Evolutionary conservation across 2,888 invertebrate genomes (phyloP), one percentile per base, ranked within the genome.

Genomic region (Cenopis cana): DNA sequence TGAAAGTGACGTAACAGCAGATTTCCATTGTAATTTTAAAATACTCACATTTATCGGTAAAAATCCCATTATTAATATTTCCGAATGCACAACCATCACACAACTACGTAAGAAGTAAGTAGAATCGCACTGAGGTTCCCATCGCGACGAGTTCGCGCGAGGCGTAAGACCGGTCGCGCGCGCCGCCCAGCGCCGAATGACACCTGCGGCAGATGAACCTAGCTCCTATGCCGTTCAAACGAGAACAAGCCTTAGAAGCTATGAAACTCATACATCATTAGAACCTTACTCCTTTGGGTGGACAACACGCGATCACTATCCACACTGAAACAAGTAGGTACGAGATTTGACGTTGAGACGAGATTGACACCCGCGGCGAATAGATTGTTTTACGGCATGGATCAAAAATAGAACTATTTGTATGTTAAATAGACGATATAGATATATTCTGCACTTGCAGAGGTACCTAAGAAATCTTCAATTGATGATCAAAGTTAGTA

Each of bases 161-260:
- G 20, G n/a, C 33, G 46, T 46, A 33, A 20, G 50, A 57, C 69
- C 57, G 69, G 38, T 52, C 68, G 68, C 68, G 50, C 56, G 69
- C 64, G 64, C 64, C 52, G 38, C 17, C 17, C 24, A 57, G 64
- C 64, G 50, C 50, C 24, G 69, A 69, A 49, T 62, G 69, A 57
- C 64, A 62, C 69, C 62, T 64, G 56, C 62, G 62, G 46, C 46
- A 46, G 46, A 18, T 56, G 17, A 36, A 18, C 49, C 36, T 18
- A 17, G 33, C 10, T 8, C 18, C 14, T 3, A 3, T 12, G 41
- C 17, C 20, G 20, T 20, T 18, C 57, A 57, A 18, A 20, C 49
- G 18, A 61, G 29, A 61, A 29, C 8, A 33, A 49, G 17, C 61
- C 61, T 56, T 56, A 55, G n/a, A 29, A 11, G 57, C 8, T 38